These are phyloP conservation scores for Bos indicus DNA, from an alignment of 2,113 vertebrate genomes.

Conservation along the genomic window DNA sequence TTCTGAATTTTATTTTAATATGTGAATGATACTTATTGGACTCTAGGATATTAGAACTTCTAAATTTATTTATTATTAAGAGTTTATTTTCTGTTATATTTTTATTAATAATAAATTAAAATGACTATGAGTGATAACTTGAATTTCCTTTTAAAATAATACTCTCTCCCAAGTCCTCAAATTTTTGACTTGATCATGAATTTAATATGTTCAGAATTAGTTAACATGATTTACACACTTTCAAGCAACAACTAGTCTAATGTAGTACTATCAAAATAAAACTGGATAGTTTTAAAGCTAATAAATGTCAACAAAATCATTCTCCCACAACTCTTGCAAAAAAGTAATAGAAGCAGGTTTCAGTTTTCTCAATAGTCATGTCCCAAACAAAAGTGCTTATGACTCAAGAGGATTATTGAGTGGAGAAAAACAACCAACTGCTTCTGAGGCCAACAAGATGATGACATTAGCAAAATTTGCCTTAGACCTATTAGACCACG, in stretches of 20 bases:
- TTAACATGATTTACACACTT: neutral
- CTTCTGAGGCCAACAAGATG: neutral
- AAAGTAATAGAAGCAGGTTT: neutral
- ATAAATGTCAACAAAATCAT: neutral
- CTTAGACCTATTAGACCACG: neutral
- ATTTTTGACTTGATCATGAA: neutral
- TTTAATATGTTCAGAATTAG: slow-evolving; percentile 41
- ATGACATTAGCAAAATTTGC: neutral
- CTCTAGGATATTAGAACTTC: neutral
- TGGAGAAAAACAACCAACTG: neutral
- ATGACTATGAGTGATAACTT: slow-evolving; percentile 4
- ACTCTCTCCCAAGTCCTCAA: neutral
- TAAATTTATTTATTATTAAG: slow-evolving; percentile 13
- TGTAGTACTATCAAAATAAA: neutral
- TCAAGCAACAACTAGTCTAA: neutral
- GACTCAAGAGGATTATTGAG: neutral
- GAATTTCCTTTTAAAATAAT: slow-evolving; percentile 20
- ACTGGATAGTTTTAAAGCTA: slow-evolving; percentile 1
- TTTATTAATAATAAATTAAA: slow-evolving; percentile 32
- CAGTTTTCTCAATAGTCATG: neutral
- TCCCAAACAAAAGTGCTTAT: neutral
- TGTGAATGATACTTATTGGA: neutral
- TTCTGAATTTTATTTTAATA: neutral
- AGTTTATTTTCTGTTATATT: neutral
- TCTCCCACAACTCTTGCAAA: neutral